Evolutionary conservation across 1,140 invertebrate genomes (phyloP).

Genomic region (Acromyrmex heyeri): DNA sequence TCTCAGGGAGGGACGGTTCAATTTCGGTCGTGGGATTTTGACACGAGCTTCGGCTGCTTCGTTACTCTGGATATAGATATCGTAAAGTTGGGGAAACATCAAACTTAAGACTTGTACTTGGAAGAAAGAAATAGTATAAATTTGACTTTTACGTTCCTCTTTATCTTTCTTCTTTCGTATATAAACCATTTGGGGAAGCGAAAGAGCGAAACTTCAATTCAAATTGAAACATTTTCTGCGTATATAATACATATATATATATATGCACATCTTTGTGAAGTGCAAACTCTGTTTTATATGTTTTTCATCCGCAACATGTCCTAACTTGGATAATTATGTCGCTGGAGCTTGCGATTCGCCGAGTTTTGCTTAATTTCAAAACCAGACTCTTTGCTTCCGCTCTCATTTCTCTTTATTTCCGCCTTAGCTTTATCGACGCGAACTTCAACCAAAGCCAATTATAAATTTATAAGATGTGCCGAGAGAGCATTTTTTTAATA

Average conservation of each 20-base stretch:
- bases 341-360: conserved; percentile 29
- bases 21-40: not conserved
- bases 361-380: conserved; percentile 41
- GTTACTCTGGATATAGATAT: conserved; percentile 9
- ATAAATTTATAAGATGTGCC: conserved; percentile 46
- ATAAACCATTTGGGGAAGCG: not conserved
- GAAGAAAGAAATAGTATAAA: not conserved
- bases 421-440: not conserved
- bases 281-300: conserved; percentile 20
- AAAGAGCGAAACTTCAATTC: not conserved
- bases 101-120: conserved; percentile 13
- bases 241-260: not conserved
- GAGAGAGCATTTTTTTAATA: conserved; percentile 8
- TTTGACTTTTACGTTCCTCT: not conserved
- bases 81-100: not conserved
- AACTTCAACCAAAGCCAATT: conserved; percentile 42
- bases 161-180: not conserved
- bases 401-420: conserved; percentile 29
- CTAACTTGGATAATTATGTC: conserved; percentile 49
- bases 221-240: not conserved
- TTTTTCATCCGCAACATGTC: conserved; percentile 42
- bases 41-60: not conserved
- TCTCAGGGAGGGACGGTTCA: not conserved
- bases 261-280: not conserved
- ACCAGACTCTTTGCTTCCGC: not conserved